A percentile compares a stretch with the other conserved stretches of the same genome.
Evolutionary conservation across 2,888 invertebrate species (phyloP).

Genomic region (Megamerina dolium): DNA sequence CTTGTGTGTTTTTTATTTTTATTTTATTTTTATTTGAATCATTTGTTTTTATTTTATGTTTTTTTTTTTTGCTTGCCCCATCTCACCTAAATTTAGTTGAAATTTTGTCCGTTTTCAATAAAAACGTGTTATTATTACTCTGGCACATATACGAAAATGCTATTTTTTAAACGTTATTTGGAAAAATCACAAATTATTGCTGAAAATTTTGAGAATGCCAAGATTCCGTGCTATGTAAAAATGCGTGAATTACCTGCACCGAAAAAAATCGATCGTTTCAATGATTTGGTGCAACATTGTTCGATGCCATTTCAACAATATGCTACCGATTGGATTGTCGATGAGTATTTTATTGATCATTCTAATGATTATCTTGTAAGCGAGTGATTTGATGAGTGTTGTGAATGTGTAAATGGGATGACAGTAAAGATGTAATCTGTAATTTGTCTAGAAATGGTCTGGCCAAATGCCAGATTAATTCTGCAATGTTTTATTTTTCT

Average conservation of each 20-base stretch:
- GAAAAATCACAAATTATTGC: conserved; percentile 36
- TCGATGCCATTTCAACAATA: conserved; percentile 29
- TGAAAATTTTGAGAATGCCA: conserved; percentile 33
- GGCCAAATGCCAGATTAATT: no score
- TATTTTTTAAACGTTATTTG: conserved; percentile 40
- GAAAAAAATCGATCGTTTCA: conserved; percentile 26
- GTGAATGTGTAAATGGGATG: no score
- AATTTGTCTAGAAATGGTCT: no score
- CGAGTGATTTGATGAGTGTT: conserved; percentile 3
- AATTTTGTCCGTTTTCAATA: conserved; percentile 6
- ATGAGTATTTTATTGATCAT: conserved; percentile 44
- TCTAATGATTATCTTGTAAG: conserved; percentile 44
- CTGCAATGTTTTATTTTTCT: no score
- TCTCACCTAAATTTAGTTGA: conserved; percentile 10
- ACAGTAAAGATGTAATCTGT: no score
- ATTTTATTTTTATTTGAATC: no score
- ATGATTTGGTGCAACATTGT: conserved; percentile 30
- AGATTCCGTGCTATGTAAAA: conserved; percentile 36
- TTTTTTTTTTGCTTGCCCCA: no score
- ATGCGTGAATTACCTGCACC: conserved; percentile 35
- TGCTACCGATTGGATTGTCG: conserved; percentile 37
- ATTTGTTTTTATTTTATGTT: no score
- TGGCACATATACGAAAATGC: conserved; percentile 23
- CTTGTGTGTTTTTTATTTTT: no score
- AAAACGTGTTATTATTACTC: not conserved